These are phyloP conservation scores for Xestia ashworthii DNA, from an alignment of 2,888 invertebrate species.

Conservation along the genomic window DNA sequence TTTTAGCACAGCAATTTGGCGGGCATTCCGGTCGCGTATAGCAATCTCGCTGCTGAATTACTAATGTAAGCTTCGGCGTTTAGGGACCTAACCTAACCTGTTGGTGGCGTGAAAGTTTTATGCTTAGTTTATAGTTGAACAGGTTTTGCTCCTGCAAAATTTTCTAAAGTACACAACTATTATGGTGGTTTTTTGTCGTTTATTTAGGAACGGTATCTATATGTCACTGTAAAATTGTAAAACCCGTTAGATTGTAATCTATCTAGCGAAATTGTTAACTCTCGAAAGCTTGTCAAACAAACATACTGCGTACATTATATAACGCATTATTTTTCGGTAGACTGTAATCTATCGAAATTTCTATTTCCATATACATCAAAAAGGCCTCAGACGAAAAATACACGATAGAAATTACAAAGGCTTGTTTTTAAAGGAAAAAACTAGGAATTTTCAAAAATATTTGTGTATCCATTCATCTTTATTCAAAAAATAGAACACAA, in stretches of 20 bases:
- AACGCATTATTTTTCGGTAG: too few relatives aligned
- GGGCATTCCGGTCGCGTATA: slow-evolving; percentile 41
- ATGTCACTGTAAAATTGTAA: too few relatives aligned
- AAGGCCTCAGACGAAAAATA: not conserved
- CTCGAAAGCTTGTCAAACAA: too few relatives aligned
- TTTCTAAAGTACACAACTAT: slow-evolving; percentile 5
- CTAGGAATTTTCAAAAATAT: not conserved
- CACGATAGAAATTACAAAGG: not conserved
- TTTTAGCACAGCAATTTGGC: slow-evolving; percentile 48
- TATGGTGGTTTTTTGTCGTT: not conserved
- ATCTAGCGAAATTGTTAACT: too few relatives aligned
- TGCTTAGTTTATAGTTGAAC: slow-evolving; percentile 33
- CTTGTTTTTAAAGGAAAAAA: not conserved
- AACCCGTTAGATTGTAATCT: too few relatives aligned
- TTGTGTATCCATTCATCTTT: not conserved
- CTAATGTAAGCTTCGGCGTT: slow-evolving; percentile 45
- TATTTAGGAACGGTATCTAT: not conserved
- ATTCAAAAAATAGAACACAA: slow-evolving; percentile 23
- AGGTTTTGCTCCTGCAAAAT: slow-evolving; percentile 8
- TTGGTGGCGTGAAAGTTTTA: slow-evolving; percentile 48
- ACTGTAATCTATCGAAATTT: too few relatives aligned
- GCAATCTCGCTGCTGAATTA: slow-evolving; percentile 52
- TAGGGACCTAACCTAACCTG: slow-evolving; percentile 53
- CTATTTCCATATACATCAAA: not conserved
- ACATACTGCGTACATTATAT: too few relatives aligned